These are phyloP conservation scores for Seladonia tumulorum DNA, from an alignment of 2,888 invertebrate genomes.

Conservation along the genomic window DNA sequence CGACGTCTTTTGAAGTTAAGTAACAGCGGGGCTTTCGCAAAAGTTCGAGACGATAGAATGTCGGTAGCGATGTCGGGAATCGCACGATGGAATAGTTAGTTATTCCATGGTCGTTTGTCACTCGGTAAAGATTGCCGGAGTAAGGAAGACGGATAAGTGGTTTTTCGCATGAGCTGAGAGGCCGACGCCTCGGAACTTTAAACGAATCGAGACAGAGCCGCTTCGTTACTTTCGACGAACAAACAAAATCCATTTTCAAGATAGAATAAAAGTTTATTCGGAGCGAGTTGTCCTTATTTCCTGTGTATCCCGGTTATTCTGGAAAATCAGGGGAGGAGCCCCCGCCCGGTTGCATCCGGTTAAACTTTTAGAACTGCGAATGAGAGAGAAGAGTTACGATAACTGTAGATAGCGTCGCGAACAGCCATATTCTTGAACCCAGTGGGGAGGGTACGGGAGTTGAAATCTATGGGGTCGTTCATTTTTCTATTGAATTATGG, in stretches of 20 bases:
- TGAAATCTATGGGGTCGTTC: not conserved
- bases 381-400: not conserved
- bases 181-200: not conserved
- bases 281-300: not conserved
- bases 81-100: not conserved
- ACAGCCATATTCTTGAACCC: not conserved
- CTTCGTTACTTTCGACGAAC: not conserved
- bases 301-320: not conserved
- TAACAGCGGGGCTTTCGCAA: not conserved
- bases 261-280: conserved; percentile 11
- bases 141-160: conserved; percentile 15
- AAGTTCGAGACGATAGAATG: not conserved
- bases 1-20: not conserved
- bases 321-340: not conserved
- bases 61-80: not conserved
- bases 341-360: not conserved
- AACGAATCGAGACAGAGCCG: not conserved
- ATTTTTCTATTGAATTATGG: not conserved
- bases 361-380: conserved; percentile 5
- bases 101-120: not conserved
- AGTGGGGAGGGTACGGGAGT: too few relatives aligned
- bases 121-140: not conserved
- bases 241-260: conserved; percentile 14
- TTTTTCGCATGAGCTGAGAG: not conserved
- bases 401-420: not conserved